phyloP scores from a whole-genome alignment of 2,888 invertebrate genomes.

The Caenorhabditis doughertyi region DNA sequence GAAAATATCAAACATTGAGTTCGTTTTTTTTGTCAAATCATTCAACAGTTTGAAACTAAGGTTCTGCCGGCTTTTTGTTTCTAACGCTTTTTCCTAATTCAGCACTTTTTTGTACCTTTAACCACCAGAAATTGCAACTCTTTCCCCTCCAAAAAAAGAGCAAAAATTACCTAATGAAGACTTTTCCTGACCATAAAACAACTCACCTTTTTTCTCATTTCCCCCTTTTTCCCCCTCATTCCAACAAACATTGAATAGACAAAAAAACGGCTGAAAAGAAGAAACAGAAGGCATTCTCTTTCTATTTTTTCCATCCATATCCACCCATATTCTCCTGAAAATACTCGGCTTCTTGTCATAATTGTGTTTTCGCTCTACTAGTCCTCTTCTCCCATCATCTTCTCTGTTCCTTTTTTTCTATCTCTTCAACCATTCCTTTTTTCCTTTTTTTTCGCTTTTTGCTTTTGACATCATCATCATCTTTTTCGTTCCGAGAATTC shows the following conservation, averaged over 20 bases:
- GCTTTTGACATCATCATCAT: background rate
- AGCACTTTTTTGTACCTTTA: too few relatives aligned
- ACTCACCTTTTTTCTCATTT: background rate
- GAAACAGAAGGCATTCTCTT: background rate
- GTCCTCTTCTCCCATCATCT: slow-evolving; percentile 14
- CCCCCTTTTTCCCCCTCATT: background rate
- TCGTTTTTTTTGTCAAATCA: too few relatives aligned
- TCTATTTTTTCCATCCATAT: background rate
- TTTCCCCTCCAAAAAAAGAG: too few relatives aligned
- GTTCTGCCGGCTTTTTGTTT: too few relatives aligned
- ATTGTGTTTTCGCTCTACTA: slow-evolving; percentile 34
- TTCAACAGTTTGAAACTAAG: too few relatives aligned
- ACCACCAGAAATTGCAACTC: too few relatives aligned
- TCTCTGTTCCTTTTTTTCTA: slow-evolving; percentile 7
- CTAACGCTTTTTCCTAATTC: too few relatives aligned
- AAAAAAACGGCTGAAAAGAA: slow-evolving; percentile 8
- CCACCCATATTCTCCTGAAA: background rate
- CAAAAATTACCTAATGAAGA: too few relatives aligned
- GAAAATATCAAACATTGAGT: too few relatives aligned
- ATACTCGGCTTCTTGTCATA: slow-evolving; percentile 42
- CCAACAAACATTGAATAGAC: background rate
- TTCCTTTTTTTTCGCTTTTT: background rate
- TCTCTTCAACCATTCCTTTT: slow-evolving; percentile 3
- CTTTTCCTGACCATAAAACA: background rate
- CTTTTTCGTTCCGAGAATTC: too few relatives aligned